Evolutionary conservation across 2,113 vertebrate genomes (phyloP).

Genomic region (Tetraodon nigroviridis): DNA sequence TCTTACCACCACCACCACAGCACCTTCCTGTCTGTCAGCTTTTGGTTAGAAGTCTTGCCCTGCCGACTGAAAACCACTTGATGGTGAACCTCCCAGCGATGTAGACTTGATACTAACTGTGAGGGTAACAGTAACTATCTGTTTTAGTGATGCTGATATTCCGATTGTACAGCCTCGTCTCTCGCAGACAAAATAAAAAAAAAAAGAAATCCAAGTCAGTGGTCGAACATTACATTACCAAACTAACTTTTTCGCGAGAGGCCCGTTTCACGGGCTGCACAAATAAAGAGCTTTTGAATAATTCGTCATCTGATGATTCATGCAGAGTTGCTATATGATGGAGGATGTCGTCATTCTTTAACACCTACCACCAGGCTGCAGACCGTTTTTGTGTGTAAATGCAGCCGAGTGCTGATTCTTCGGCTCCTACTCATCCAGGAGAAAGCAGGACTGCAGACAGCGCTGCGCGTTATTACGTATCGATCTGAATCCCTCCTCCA

Average conservation of each 20-base stretch:
- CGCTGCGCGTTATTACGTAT: slow-evolving; percentile 85
- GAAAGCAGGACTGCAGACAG: slow-evolving; percentile 79
- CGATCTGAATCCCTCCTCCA: slow-evolving; percentile 81
- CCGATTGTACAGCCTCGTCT: too few relatives aligned
- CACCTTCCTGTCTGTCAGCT: slow-evolving; percentile 6
- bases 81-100: background rate
- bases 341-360: slow-evolving; percentile 1
- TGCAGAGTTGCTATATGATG: too few relatives aligned
- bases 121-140: background rate
- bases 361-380: slow-evolving; percentile 2
- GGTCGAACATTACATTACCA: too few relatives aligned
- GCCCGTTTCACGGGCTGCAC: too few relatives aligned
- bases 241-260: too few relatives aligned
- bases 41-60: slow-evolving; percentile 30
- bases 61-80: background rate
- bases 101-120: background rate
- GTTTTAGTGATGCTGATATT: too few relatives aligned
- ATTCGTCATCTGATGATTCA: too few relatives aligned
- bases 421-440: slow-evolving; percentile 74
- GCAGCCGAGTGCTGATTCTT: slow-evolving; percentile 25
- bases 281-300: too few relatives aligned
- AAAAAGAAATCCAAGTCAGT: too few relatives aligned
- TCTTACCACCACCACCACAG: slow-evolving; percentile 10
- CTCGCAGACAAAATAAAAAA: too few relatives aligned
- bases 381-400: slow-evolving; percentile 31